Conservation (phyloP, 1,140 invertebrate genomes). For the Drosophila truncata region DNA sequence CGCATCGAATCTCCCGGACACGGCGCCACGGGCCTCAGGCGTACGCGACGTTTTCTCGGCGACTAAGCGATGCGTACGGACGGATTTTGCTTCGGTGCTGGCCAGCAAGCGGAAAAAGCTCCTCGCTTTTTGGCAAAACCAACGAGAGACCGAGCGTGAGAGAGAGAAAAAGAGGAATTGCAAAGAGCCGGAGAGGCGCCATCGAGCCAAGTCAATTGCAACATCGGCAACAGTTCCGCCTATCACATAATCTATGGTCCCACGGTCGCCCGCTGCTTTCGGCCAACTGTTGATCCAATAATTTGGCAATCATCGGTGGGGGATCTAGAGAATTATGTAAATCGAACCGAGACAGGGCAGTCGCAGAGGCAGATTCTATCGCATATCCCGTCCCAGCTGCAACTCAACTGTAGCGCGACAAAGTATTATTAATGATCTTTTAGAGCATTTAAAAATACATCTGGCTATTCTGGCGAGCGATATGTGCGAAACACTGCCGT, state of each 20-base stretch:
- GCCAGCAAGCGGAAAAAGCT: constrained; percentile 60
- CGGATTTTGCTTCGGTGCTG: constrained; percentile 28
- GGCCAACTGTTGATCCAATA: constrained; percentile 59
- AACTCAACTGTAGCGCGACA: constrained; percentile 64
- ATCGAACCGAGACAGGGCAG: constrained; percentile 12
- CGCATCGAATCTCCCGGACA: constrained; percentile 59
- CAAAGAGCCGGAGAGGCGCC: constrained; percentile 26
- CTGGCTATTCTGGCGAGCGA: constrained; percentile 54
- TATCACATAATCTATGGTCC: constrained; percentile 55
- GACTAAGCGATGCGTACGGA: constrained; percentile 57
- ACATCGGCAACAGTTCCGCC: constrained; percentile 42
- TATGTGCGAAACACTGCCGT: constrained; percentile 57
- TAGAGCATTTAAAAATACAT: constrained; percentile 74
- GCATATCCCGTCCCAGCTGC: constrained; percentile 53
- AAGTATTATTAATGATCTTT: constrained; percentile 81
- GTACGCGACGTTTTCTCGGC: constrained; percentile 68
- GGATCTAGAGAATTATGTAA: constrained; percentile 55
- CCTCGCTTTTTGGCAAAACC: constrained; percentile 41
- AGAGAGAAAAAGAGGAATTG: not conserved
- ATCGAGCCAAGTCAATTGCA: constrained; percentile 49
- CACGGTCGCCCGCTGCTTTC: constrained; percentile 4
- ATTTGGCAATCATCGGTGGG: constrained; percentile 45
- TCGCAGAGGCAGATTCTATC: constrained; percentile 15
- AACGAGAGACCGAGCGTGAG: constrained; percentile 4
- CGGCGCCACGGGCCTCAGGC: constrained; percentile 62